Conservation (phyloP, 2,888 invertebrate species). For the Diogma glabrata region DNA sequence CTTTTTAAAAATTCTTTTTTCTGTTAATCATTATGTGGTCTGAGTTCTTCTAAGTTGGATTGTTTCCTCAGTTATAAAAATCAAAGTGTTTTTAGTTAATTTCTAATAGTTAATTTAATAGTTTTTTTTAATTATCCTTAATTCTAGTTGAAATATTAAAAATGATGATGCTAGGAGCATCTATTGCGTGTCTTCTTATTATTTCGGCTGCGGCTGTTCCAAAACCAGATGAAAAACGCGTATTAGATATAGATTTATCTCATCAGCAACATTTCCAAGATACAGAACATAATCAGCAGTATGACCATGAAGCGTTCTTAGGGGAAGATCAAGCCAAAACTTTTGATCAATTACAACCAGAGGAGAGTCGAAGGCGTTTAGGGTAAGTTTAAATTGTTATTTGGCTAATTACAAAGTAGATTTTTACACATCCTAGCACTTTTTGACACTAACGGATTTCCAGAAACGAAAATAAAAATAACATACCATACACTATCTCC, state of each 20-base stretch:
- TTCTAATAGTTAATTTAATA: no score
- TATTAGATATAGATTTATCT: conserved; percentile 58
- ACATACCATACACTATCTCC: no score
- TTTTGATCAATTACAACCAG: conserved; percentile 87
- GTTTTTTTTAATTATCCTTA: no score
- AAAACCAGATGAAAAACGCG: conserved; percentile 52
- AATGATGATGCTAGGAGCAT: conserved; percentile 10
- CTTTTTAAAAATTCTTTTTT: no score
- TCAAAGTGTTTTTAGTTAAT: no score
- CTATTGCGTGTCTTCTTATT: conserved; percentile 11
- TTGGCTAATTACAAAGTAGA: no score
- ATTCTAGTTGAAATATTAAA: not conserved
- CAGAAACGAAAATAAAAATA: no score
- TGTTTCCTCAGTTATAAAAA: no score
- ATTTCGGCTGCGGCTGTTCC: conserved; percentile 45
- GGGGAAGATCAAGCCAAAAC: conserved; percentile 88
- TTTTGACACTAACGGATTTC: no score
- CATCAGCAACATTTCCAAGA: conserved; percentile 69
- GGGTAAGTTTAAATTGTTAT: conserved; percentile 43
- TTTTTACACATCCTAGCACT: no score
- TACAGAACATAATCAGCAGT: conserved; percentile 76
- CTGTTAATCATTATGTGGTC: no score
- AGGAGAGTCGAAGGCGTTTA: conserved; percentile 84
- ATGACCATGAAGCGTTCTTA: conserved; percentile 94
- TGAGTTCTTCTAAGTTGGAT: no score